phyloP scores from a whole-genome alignment of 2,113 vertebrate genomes.

The Indicator indicator region DNA sequence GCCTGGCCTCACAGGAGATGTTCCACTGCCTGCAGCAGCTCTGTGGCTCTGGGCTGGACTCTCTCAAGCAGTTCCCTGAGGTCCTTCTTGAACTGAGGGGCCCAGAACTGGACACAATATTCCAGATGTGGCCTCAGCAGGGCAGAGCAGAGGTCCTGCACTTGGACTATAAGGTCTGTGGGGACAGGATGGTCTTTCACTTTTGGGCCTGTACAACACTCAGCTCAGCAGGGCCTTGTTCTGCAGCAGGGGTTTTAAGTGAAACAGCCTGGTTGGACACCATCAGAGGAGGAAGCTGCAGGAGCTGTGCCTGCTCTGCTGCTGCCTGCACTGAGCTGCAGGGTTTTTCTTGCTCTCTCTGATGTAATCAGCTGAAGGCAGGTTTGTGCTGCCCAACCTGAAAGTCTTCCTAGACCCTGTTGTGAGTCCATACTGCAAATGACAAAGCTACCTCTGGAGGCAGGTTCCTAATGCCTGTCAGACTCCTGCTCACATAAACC shows the following conservation, averaged over 20 bases:
- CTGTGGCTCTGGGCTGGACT: too few relatives aligned
- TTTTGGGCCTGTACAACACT: not conserved
- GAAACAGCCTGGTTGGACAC: not conserved
- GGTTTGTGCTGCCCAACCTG: not conserved
- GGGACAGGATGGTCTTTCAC: not conserved
- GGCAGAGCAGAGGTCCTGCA: too few relatives aligned
- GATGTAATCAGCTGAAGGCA: not conserved
- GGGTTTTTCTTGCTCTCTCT: not conserved
- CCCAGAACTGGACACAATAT: too few relatives aligned
- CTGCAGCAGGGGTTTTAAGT: not conserved
- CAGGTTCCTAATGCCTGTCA: not conserved
- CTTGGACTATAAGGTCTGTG: not conserved
- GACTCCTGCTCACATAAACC: not conserved
- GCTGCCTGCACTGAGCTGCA: not conserved
- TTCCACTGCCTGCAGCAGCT: too few relatives aligned
- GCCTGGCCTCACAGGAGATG: too few relatives aligned
- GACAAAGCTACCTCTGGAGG: not conserved
- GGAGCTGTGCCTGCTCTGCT: constrained; percentile 1
- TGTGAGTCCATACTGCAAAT: not conserved
- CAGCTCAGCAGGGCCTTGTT: not conserved
- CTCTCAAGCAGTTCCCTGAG: too few relatives aligned
- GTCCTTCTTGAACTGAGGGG: too few relatives aligned
- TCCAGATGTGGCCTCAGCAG: too few relatives aligned
- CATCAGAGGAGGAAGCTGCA: not conserved
- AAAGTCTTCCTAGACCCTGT: not conserved